phyloP scores from a whole-genome alignment of 35 echinoderm and acorn worm species.

The Strongylocentrotus purpuratus region DNA sequence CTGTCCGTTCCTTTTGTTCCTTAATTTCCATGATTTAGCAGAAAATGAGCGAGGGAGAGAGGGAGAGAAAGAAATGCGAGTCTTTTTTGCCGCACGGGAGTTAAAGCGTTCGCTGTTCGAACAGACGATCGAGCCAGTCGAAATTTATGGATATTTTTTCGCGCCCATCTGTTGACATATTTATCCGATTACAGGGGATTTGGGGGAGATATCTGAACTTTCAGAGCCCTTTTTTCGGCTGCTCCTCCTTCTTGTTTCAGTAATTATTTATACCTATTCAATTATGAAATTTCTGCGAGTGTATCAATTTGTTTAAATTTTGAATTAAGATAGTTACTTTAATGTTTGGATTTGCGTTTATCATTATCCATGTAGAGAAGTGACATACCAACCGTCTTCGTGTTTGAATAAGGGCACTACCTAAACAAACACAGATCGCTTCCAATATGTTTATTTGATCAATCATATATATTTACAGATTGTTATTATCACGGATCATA shows the following conservation, averaged over 20 bases:
- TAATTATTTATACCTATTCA: neutral
- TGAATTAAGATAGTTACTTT: neutral
- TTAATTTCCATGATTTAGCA: conserved; percentile 31
- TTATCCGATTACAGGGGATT: conserved; percentile 13
- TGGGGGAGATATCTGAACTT: neutral
- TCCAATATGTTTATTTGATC: too few relatives aligned
- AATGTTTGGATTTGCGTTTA: too few relatives aligned
- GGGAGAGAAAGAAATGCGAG: neutral
- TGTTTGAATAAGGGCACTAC: too few relatives aligned
- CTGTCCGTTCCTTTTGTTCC: conserved; percentile 24
- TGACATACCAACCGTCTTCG: too few relatives aligned
- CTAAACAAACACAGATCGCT: too few relatives aligned
- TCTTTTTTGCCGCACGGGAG: conserved; percentile 10
- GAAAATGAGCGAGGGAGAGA: neutral
- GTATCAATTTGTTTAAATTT: neutral
- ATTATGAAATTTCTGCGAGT: neutral
- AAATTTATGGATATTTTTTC: conserved; percentile 36
- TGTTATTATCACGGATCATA: too few relatives aligned
- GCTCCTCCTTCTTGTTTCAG: neutral
- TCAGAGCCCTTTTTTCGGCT: neutral
- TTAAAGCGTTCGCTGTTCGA: neutral
- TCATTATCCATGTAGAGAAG: too few relatives aligned
- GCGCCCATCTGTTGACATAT: conserved; percentile 40
- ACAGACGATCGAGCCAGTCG: neutral
- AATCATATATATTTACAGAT: too few relatives aligned